phyloP scores from a whole-genome alignment of 2,113 vertebrate species.

The Laticauda laticaudata region DNA sequence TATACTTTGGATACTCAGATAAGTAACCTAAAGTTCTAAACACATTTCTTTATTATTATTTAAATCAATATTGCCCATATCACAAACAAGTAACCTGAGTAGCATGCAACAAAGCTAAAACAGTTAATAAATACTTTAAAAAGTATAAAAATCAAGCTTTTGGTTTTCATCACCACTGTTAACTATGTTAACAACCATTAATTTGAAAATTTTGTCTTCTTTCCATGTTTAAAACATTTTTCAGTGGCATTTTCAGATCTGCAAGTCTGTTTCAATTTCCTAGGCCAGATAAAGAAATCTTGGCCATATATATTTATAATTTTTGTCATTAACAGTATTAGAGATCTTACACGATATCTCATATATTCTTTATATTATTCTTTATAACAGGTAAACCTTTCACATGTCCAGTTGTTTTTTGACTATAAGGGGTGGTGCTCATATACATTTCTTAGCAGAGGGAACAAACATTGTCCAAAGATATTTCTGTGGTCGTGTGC shows the following conservation, averaged over 20 bases:
- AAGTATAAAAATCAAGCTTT: not conserved
- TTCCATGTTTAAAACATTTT: not conserved
- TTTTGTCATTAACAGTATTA: not conserved
- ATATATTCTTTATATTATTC: not conserved
- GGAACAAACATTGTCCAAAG: not conserved
- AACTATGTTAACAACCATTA: not conserved
- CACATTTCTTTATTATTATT: not conserved
- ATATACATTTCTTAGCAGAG: not conserved
- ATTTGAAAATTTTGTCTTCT: not conserved
- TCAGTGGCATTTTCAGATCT: not conserved
- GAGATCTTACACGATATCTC: not conserved
- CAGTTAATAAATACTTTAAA: not conserved
- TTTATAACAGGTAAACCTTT: not conserved
- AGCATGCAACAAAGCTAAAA: not conserved
- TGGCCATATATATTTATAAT: not conserved
- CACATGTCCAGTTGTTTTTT: not conserved
- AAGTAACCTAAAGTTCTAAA: not conserved
- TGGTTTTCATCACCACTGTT: not conserved
- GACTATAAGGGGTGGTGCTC: not conserved
- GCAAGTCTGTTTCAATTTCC: not conserved
- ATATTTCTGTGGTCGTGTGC: not conserved
- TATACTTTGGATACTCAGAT: not conserved
- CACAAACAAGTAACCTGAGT: not conserved
- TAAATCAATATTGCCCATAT: not conserved
- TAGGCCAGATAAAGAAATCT: not conserved